These are phyloP conservation scores for Cecropterus lyciades DNA, from an alignment of 1,140 invertebrate genomes.

Conservation along the genomic window DNA sequence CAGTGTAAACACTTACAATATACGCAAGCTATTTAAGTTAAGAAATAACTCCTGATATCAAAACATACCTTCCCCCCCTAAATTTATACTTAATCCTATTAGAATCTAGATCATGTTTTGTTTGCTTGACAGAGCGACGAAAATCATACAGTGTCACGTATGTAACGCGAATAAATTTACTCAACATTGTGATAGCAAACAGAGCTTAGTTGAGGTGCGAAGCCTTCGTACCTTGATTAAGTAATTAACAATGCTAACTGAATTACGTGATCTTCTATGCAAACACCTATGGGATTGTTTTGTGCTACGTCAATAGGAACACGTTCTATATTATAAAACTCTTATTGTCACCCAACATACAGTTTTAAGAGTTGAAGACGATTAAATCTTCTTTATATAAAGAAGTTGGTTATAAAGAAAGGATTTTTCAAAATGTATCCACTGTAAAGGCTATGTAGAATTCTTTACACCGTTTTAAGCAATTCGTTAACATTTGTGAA, in stretches of 20 bases:
- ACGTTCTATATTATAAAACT: neutral
- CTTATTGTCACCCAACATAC: too few relatives aligned
- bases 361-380: too few relatives aligned
- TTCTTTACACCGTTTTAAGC: too few relatives aligned
- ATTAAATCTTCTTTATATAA: too few relatives aligned
- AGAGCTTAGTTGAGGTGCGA: slow-evolving; percentile 42
- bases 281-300: slow-evolving; percentile 16
- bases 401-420: too few relatives aligned
- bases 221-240: slow-evolving; percentile 52
- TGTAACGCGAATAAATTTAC: slow-evolving; percentile 43
- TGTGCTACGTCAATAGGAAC: slow-evolving; percentile 9
- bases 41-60: neutral
- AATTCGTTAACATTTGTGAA: too few relatives aligned
- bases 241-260: slow-evolving; percentile 54
- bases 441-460: too few relatives aligned
- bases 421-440: too few relatives aligned
- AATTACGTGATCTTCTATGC: slow-evolving; percentile 45
- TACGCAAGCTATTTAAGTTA: too few relatives aligned
- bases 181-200: slow-evolving; percentile 44
- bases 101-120: slow-evolving; percentile 9
- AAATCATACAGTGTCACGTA: slow-evolving; percentile 29
- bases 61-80: neutral
- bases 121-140: slow-evolving; percentile 1
- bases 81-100: neutral
- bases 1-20: too few relatives aligned